Conservation (phyloP, 92 coral and sea anemone genomes). For the Paragorgia papillata region DNA sequence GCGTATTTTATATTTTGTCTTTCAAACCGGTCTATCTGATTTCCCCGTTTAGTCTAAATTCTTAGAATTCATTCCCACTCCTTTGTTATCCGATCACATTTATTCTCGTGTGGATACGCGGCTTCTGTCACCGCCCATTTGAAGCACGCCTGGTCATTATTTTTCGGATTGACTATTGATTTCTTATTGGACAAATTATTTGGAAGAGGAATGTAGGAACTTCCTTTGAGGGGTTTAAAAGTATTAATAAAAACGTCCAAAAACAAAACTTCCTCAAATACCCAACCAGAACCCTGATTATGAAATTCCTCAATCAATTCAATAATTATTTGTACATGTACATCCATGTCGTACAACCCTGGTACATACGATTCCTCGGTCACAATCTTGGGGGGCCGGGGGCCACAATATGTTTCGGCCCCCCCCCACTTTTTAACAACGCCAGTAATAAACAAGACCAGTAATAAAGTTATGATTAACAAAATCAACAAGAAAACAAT, state of each 20-base stretch:
- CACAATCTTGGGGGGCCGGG: too few species aligned
- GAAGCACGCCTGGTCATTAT: slow-evolving; percentile 18
- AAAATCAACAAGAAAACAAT: too few species aligned
- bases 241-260: neutral
- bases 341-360: too few species aligned
- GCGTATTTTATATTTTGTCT: neutral
- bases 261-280: neutral
- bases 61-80: neutral
- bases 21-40: neutral
- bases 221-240: neutral
- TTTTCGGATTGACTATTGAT: slow-evolving; percentile 3
- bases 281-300: slow-evolving; percentile 6
- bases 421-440: too few species aligned
- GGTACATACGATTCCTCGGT: too few species aligned
- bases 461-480: too few species aligned
- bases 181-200: neutral
- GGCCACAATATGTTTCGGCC: too few species aligned
- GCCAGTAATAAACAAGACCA: too few species aligned
- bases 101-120: neutral
- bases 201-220: slow-evolving; percentile 3
- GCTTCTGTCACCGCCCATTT: slow-evolving; percentile 10
- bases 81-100: neutral
- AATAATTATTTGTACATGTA: too few species aligned
- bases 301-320: neutral
- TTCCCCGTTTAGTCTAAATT: neutral